A percentile compares a stretch with the other conserved stretches of the same genome.
Evolutionary conservation across 1,140 invertebrate genomes (phyloP).

Genomic region (Grapholita molesta): DNA sequence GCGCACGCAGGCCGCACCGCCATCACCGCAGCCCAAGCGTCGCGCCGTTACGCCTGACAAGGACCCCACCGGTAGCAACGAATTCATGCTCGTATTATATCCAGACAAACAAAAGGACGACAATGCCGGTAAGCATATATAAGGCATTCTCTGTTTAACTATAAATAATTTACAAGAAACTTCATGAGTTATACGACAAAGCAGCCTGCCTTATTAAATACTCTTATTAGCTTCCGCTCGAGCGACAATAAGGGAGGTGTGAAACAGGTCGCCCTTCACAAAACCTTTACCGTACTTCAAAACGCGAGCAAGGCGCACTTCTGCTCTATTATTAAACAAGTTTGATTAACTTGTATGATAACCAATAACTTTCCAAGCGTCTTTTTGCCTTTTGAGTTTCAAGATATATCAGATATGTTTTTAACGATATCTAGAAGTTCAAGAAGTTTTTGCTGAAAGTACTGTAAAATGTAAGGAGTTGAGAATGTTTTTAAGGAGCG

Average conservation of each 20-base stretch:
- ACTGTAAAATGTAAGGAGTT: neutral
- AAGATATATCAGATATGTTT: neutral
- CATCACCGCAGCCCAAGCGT: constrained; percentile 27
- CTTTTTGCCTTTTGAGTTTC: neutral
- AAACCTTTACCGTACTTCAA: neutral
- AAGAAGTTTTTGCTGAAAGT: neutral
- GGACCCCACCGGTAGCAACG: constrained; percentile 80
- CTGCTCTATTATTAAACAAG: neutral
- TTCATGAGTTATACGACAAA: neutral
- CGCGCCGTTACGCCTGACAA: constrained; percentile 31
- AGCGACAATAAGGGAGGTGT: neutral
- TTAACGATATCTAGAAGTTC: neutral
- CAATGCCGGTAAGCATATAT: constrained; percentile 52
- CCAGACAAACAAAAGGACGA: constrained; percentile 79
- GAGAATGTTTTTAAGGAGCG: neutral
- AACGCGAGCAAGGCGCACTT: neutral
- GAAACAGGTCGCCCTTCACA: no score
- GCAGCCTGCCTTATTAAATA: neutral
- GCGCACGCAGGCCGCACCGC: constrained; percentile 31
- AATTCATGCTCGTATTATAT: constrained; percentile 89
- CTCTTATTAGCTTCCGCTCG: neutral
- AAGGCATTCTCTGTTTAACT: constrained; percentile 22
- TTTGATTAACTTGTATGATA: neutral
- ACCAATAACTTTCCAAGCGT: neutral
- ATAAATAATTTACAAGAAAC: neutral